Base-by-base conservation (phyloP, 2,888 invertebrate genomes). In the Eustalomyia histrio region DNA sequence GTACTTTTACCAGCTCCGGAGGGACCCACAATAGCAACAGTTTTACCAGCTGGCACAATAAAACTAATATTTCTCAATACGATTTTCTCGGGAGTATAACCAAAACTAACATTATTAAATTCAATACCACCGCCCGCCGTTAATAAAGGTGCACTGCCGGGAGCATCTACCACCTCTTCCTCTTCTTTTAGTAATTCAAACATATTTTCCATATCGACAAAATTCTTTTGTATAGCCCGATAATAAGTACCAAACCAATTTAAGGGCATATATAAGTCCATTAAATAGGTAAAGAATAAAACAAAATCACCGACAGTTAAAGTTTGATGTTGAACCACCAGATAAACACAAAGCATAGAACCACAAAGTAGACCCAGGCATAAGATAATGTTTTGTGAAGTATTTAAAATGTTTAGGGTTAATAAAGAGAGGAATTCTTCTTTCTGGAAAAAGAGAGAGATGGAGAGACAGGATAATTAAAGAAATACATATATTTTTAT, bases 161-260 rank as follows among this genome's bases (percentile, higher is more conserved):
- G 93, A 0, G 94, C 94, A 91, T 99, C 98, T 3, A 94, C 92
- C 24, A 99, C 94, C 92, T 99, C 98, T 69, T 95, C 94, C 57
- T 95, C 94, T 87, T 97, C 97, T 50, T 95, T 93, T 86, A 99
- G 92, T 82, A 99, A 91, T 85, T 99, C 98, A 89, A 99, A 97
- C 99, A 99, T 99, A 90, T 99, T 99, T 91, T 99, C 99, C 99
- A 99, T 99, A 88, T 99, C 99, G 17, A 99, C 95, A 88, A 99
- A 99, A 88, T 98, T 97, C 92, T 97, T 97, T 89, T 99, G 99
- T 79, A 99, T 98, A 73, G 97, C 96, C 88, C 99, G 95, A 89
- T 99, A 99, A 88, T 98, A 99, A 2, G 98, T 99, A 33, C 99
- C 99, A 89, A 99, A 97, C 95, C 97, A 99, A 92, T 99, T 99